Base-by-base conservation (phyloP, 2,797 vertebrate genomes). In the Pteropus rufus region DNA sequence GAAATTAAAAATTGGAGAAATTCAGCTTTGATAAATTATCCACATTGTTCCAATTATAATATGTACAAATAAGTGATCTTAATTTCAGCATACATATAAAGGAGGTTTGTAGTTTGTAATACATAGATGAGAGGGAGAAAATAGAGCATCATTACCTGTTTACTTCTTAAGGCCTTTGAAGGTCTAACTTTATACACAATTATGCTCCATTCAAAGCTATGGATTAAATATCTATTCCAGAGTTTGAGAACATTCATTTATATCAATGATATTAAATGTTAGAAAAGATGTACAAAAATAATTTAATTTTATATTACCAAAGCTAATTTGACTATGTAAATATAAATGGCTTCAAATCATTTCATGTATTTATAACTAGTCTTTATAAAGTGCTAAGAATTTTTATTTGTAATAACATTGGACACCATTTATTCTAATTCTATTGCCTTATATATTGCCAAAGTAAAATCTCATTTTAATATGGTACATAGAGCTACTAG, bases 381-480 rank as follows among this genome's bases (percentile, higher is more conserved):
- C 16, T 77, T 81, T 86, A 52, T 76, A 58, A 82, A 84, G n/a
- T 76, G 34, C 24, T 77, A 94, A 39, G 76, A 80, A 64, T 79
- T 90, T 34, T 72, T 88, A 89, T 34, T 94, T 86, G 93, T 86
- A 95, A 93, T 87, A 84, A 73, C 29, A n/a, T 31, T 70, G 31
- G 7, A 81, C 26, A 76, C 0, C 10, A 95, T 91, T 88, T 92
- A 31, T 81, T 94, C 85, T 64, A 92, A 89, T 89, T 70, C 11
- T 52, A 80, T 73, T 89, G 5, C 39, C 31, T 88, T 73, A 58
- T 29, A 34, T 79, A 67, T 87, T 60, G 84, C 9, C 34, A 76
- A 79, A 89, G 44, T 76, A 84, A 94, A 85, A 34, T 84, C 7
- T 96, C 46, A 82, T 79, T 87, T 93, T 92, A 82, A 65, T 83